These are phyloP conservation scores for Hyaena hyaena DNA, from an alignment of 2,113 vertebrate genomes.

Conservation along the genomic window DNA sequence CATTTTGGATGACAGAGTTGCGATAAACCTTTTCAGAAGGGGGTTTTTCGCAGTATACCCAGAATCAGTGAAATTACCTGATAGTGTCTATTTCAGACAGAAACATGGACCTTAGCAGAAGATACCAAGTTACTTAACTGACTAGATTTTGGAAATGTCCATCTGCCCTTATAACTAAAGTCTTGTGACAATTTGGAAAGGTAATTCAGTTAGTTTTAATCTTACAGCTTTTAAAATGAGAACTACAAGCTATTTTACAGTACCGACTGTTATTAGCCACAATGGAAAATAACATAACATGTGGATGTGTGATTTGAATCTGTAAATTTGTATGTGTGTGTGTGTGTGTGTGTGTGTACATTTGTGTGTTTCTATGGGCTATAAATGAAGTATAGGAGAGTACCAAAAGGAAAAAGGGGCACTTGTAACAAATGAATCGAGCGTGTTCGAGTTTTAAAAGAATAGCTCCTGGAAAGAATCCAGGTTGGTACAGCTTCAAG, in stretches of 20 bases:
- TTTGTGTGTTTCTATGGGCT: background rate
- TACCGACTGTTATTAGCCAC: background rate
- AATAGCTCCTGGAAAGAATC: constrained; percentile 52
- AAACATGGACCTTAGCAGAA: background rate
- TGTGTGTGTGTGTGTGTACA: rapidly evolving
- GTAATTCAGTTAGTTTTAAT: background rate
- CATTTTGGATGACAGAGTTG: constrained; percentile 36
- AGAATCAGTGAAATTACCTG: constrained; percentile 37
- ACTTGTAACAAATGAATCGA: background rate
- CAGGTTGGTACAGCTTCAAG: constrained; percentile 62
- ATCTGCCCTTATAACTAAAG: background rate
- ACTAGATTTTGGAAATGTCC: background rate
- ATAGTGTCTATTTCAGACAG: background rate
- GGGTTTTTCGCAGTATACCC: background rate
- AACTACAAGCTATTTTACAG: background rate
- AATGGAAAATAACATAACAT: background rate
- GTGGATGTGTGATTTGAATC: background rate
- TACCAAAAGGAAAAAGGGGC: background rate
- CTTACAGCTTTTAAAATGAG: background rate
- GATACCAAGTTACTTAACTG: background rate
- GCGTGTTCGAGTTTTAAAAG: constrained; percentile 20
- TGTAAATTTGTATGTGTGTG: background rate
- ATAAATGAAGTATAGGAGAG: background rate
- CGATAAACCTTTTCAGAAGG: constrained; percentile 13
- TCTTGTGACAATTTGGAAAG: background rate